Conservation (phyloP, 1,140 invertebrate species). For the Drosophila ercepeae region DNA sequence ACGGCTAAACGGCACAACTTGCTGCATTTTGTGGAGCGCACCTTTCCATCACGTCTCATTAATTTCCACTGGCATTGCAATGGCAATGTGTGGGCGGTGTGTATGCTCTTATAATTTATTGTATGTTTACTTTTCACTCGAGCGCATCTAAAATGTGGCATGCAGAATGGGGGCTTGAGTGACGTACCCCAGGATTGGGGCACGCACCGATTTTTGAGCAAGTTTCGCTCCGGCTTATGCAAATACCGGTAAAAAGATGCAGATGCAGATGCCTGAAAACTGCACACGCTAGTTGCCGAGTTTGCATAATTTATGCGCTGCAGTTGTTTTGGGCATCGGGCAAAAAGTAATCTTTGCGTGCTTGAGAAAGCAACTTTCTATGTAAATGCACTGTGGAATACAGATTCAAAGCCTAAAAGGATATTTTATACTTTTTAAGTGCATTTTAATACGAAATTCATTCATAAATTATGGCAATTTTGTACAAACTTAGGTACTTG, state of each 20-base stretch:
- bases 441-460: too few relatives aligned
- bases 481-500: too few relatives aligned
- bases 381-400: conserved; percentile 31
- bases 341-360: conserved; percentile 33
- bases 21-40: conserved; percentile 48
- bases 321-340: conserved; percentile 66
- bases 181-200: conserved; percentile 21
- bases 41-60: conserved; percentile 72
- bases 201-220: conserved; percentile 62
- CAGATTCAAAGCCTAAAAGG: neutral
- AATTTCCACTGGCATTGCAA: conserved; percentile 61
- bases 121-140: conserved; percentile 74
- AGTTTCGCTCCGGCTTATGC: conserved; percentile 53
- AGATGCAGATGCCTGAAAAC: conserved; percentile 54
- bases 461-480: too few relatives aligned
- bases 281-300: conserved; percentile 11
- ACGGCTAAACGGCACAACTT: conserved; percentile 56
- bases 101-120: conserved; percentile 71
- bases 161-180: conserved; percentile 5
- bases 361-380: conserved; percentile 12
- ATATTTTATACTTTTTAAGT: too few relatives aligned
- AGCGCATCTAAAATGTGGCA: conserved; percentile 42
- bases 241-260: conserved; percentile 52
- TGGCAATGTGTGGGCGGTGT: conserved; percentile 14
- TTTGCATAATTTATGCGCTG: conserved; percentile 72